A percentile compares a stretch with the other conserved stretches of the same genome.
Conservation (phyloP, 1,140 invertebrate genomes). For the Spodoptera litura region DNA sequence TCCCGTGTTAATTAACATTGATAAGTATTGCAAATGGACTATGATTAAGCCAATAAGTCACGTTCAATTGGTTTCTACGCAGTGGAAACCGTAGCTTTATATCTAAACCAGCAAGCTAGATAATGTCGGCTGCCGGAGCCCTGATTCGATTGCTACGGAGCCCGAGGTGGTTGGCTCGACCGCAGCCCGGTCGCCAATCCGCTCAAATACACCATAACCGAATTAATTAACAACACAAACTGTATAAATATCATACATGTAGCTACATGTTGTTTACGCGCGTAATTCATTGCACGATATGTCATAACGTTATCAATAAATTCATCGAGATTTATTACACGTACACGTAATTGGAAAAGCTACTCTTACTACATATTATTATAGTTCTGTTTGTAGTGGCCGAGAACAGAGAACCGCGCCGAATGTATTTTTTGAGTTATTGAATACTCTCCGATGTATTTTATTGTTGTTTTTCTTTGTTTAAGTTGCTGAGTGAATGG, state of each 20-base stretch:
- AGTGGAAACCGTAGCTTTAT: constrained; percentile 7
- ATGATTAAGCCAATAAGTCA: not conserved
- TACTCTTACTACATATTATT: not conserved
- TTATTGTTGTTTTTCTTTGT: not conserved
- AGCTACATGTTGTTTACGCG: constrained; percentile 51
- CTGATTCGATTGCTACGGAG: constrained; percentile 50
- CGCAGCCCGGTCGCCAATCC: constrained; percentile 37
- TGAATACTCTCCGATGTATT: not conserved
- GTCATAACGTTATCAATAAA: constrained; percentile 65
- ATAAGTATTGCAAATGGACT: no score
- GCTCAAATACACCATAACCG: constrained; percentile 60
- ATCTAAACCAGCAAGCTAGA: constrained; percentile 10
- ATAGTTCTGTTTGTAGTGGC: not conserved
- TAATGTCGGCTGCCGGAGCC: constrained; percentile 4
- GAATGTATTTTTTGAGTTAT: constrained; percentile 1
- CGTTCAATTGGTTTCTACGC: not conserved
- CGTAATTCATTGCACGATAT: constrained; percentile 50
- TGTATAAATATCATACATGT: constrained; percentile 51
- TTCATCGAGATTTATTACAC: constrained; percentile 66
- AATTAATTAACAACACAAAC: constrained; percentile 62
- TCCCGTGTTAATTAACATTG: no score
- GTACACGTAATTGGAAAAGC: constrained; percentile 56
- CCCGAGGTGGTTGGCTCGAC: constrained; percentile 41
- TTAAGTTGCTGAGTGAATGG: not conserved
- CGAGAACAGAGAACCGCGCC: not conserved